A percentile compares a stretch with the other conserved stretches of the same genome.
Conservation (phyloP, 2,888 invertebrate species). For the Drosophila fungiperda region DNA sequence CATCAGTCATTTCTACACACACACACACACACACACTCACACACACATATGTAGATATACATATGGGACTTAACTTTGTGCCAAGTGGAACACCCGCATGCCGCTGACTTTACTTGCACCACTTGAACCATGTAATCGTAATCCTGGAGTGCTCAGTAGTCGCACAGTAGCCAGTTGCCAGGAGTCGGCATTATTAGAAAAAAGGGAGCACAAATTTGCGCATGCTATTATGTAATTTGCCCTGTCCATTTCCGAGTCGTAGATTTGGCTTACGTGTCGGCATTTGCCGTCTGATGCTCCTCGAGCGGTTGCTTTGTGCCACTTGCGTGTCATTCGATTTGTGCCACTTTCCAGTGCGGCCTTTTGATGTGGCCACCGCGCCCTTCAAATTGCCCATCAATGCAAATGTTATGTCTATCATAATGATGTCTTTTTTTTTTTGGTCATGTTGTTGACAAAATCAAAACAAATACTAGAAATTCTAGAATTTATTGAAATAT, state of each 20-base stretch:
- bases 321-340: conserved; percentile 69
- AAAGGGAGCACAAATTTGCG: conserved; percentile 52
- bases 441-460: conserved; percentile 9
- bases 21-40: conserved; percentile 30
- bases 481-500: conserved; percentile 70
- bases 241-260: conserved; percentile 34
- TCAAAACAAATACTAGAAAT: conserved; percentile 24
- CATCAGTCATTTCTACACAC: conserved; percentile 13
- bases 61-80: conserved; percentile 60
- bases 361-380: conserved; percentile 52
- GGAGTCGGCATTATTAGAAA: conserved; percentile 20
- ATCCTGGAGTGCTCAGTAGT: conserved; percentile 56
- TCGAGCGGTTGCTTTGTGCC: conserved; percentile 52
- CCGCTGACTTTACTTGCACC: conserved; percentile 56
- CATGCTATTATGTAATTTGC: conserved; percentile 80
- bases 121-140: conserved; percentile 67
- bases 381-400: conserved; percentile 54
- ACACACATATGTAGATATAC: conserved; percentile 21
- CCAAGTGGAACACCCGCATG: conserved; percentile 76
- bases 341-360: conserved; percentile 70
- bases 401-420: conserved; percentile 62
- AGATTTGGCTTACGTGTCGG: conserved; percentile 27
- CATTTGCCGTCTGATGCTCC: conserved; percentile 32
- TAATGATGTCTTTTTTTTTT: conserved; percentile 34
- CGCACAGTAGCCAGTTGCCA: conserved; percentile 55